phyloP scores from a whole-genome alignment of 2,888 invertebrate species.

The Entomobrya multifasciata region DNA sequence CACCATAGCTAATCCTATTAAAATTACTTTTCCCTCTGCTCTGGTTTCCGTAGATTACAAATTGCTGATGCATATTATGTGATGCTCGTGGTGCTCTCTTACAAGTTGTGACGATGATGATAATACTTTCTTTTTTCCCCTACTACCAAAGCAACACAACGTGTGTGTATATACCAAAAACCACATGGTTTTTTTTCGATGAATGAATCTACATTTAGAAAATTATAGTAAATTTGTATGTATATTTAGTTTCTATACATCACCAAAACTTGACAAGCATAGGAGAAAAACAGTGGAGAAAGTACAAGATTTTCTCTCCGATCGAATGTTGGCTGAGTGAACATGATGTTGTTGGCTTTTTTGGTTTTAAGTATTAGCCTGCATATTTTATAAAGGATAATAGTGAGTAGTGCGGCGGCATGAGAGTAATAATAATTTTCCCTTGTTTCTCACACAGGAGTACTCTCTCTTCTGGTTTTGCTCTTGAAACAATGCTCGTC shows the following conservation, averaged over 20 bases:
- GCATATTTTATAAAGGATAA: constrained; percentile 37
- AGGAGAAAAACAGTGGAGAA: neutral
- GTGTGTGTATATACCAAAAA: too few species aligned
- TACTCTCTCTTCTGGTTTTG: neutral
- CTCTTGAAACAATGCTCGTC: too few species aligned
- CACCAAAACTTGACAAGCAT: neutral
- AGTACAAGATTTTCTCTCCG: neutral
- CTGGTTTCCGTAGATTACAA: neutral
- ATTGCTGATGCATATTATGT: neutral
- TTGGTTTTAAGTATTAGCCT: neutral
- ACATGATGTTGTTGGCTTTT: too few species aligned
- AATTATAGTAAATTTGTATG: too few species aligned
- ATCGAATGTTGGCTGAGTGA: constrained; percentile 6
- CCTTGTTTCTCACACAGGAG: neutral
- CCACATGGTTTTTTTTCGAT: too few species aligned
- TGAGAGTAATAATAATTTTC: constrained; percentile 30
- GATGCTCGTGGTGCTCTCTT: too few species aligned
- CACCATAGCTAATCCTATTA: constrained; percentile 52
- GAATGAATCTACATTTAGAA: too few species aligned
- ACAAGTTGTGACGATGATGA: too few species aligned
- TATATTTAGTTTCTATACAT: too few species aligned
- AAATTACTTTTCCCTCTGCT: constrained; percentile 34
- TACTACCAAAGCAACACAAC: too few species aligned
- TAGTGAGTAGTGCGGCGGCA: too few species aligned
- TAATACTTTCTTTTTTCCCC: too few species aligned